These are phyloP conservation scores for Podargus strigoides DNA, from an alignment of 2,797 vertebrate genomes.

Conservation along the genomic window DNA sequence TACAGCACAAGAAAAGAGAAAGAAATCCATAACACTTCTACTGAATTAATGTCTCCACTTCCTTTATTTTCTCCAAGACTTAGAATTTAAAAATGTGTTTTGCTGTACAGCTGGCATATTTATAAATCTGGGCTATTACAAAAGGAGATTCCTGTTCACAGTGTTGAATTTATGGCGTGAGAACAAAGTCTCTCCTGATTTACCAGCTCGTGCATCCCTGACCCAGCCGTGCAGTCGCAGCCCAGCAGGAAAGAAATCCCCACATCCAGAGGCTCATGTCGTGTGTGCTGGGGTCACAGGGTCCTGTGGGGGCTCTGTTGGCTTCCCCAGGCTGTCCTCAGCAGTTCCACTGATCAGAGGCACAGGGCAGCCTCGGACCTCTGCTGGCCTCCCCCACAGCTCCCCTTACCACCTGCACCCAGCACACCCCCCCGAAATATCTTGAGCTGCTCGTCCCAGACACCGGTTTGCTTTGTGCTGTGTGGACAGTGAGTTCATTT, in stretches of 20 bases:
- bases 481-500: not conserved
- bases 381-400: not conserved
- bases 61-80: not conserved
- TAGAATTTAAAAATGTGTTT: not conserved
- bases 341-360: not conserved
- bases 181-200: too few relatives aligned
- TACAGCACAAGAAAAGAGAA: not conserved
- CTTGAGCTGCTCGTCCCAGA: not conserved
- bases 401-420: not conserved
- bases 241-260: not conserved
- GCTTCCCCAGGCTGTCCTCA: not conserved
- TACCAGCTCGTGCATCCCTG: rapidly evolving
- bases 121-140: not conserved
- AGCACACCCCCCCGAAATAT: not conserved
- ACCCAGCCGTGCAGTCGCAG: rapidly evolving
- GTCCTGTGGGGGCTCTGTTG: not conserved
- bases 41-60: not conserved
- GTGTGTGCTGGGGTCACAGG: not conserved
- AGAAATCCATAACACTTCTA: not conserved
- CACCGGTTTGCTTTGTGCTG: not conserved
- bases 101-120: not conserved
- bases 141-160: not conserved
- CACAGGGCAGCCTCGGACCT: not conserved
- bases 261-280: not conserved
- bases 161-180: not conserved